These are phyloP conservation scores for Sciurus niger DNA, from an alignment of 2,113 vertebrate species.

Conservation along the genomic window DNA sequence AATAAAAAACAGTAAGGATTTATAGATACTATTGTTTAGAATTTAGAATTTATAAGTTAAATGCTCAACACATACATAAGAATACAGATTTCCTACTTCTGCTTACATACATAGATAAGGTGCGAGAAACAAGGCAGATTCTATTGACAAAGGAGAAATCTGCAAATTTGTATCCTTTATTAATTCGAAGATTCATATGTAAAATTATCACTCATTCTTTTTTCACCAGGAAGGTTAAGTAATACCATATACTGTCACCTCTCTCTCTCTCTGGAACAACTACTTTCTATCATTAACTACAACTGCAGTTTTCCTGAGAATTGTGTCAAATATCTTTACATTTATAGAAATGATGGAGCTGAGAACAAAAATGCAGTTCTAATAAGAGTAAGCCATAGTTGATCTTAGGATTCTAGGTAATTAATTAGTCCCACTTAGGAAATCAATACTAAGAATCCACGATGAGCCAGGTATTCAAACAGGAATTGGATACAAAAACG, in stretches of 20 bases:
- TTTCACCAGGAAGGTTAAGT: neutral
- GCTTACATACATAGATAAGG: neutral
- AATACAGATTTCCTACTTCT: conserved; percentile 6
- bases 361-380: conserved; percentile 18
- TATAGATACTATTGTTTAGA: conserved; percentile 37
- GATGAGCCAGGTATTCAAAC: neutral
- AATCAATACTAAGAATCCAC: conserved; percentile 6
- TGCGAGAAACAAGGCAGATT: neutral
- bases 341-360: conserved; percentile 36
- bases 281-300: conserved; percentile 31
- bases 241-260: neutral
- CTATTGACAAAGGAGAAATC: neutral
- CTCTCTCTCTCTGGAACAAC: neutral
- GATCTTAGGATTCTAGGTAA: conserved; percentile 38
- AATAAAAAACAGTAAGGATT: neutral
- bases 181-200: conserved; percentile 20
- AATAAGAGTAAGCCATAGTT: neutral
- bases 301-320: conserved; percentile 38
- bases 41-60: conserved; percentile 29
- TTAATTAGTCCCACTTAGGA: conserved; percentile 19
- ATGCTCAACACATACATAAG: neutral
- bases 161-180: neutral
- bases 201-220: conserved; percentile 37
- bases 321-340: neutral
- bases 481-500: conserved; percentile 22